Evolutionary conservation across 1,140 invertebrate species (phyloP).

Genomic region (Plectrocnemia conspersa): DNA sequence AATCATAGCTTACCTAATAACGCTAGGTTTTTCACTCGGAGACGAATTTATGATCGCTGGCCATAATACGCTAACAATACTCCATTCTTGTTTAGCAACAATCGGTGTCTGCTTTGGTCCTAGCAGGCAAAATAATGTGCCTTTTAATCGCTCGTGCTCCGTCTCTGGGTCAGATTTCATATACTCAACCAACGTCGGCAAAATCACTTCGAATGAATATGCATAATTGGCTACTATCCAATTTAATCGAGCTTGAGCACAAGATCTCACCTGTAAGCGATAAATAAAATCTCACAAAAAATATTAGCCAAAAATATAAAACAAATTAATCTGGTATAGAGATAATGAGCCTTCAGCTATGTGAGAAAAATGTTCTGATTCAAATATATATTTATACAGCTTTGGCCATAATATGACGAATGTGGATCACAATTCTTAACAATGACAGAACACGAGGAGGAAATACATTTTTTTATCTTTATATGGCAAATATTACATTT

Average conservation of each 20-base stretch:
- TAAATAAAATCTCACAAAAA: constrained; percentile 23
- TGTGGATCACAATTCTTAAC: no score
- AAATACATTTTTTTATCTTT: no score
- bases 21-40: constrained; percentile 76
- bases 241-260: constrained; percentile 60
- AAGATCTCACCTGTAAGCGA: constrained; percentile 54
- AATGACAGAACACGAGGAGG: no score
- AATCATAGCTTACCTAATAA: constrained; percentile 52
- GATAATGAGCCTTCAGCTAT: not conserved
- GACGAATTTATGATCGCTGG: constrained; percentile 66
- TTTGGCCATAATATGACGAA: no score
- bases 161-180: constrained; percentile 55
- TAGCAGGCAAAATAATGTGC: constrained; percentile 71
- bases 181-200: constrained; percentile 57
- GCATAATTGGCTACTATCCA: constrained; percentile 51
- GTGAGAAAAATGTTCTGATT: not conserved
- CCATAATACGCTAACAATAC: constrained; percentile 66
- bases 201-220: constrained; percentile 57
- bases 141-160: constrained; percentile 73
- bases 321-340: not conserved
- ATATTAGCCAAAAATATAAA: no score
- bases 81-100: constrained; percentile 71
- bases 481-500: no score
- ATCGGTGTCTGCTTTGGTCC: constrained; percentile 60
- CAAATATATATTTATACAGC: no score